These are phyloP conservation scores for Megaceryle alcyon DNA, from an alignment of 2,797 vertebrate genomes.

Conservation along the genomic window DNA sequence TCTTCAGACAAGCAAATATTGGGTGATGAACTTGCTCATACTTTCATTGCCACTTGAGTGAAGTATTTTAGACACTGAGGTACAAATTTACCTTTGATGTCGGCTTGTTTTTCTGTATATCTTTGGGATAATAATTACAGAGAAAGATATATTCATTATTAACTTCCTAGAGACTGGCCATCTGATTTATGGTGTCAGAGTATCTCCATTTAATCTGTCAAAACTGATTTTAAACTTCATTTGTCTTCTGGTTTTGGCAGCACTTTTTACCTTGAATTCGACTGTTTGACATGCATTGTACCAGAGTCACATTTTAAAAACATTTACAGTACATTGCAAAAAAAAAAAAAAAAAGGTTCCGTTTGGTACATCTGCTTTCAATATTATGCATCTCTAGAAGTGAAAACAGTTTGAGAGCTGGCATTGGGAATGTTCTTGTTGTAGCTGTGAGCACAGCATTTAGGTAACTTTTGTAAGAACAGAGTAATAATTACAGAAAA, in stretches of 20 bases:
- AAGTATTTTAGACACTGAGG: neutral
- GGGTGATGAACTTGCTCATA: conserved; percentile 14
- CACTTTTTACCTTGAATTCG: conserved; percentile 84
- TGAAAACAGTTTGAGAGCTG: conserved; percentile 88
- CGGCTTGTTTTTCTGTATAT: conserved; percentile 33
- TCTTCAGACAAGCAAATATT: conserved; percentile 13
- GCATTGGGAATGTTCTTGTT: conserved; percentile 82
- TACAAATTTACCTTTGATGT: conserved; percentile 11
- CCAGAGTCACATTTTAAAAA: conserved; percentile 83
- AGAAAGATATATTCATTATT: conserved; percentile 82
- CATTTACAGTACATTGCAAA: conserved; percentile 73
- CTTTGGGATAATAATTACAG: conserved; percentile 68
- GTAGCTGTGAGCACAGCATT: conserved; percentile 84
- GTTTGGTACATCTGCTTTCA: conserved; percentile 93
- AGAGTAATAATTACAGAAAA: conserved; percentile 91
- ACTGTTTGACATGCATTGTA: conserved; percentile 86
- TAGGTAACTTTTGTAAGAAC: conserved; percentile 89
- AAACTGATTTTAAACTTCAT: conserved; percentile 89
- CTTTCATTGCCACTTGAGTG: neutral
- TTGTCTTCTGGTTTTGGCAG: conserved; percentile 90
- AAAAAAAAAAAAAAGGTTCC: conserved; percentile 38
- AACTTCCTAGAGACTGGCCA: conserved; percentile 85
- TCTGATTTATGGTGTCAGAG: conserved; percentile 89
- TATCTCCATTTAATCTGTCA: conserved; percentile 88
- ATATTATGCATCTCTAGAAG: conserved; percentile 88